Conservation (phyloP, 2,113 vertebrate genomes). For the Alethe castanea region DNA sequence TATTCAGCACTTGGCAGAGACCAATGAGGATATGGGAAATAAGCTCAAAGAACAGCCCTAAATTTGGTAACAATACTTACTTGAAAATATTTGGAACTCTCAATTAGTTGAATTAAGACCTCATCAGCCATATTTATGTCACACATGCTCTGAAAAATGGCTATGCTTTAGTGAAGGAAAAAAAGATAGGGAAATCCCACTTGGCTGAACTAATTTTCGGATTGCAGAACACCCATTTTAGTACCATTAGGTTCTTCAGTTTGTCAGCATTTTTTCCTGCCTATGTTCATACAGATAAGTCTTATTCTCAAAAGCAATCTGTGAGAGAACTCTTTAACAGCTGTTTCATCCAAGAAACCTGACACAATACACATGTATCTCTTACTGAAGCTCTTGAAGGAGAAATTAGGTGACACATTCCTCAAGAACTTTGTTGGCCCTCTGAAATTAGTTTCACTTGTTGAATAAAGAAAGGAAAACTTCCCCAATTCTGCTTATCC, state of each 20-base stretch:
- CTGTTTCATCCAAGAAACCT: not conserved
- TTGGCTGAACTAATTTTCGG: not conserved
- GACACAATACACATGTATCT: not conserved
- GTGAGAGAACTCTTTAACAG: not conserved
- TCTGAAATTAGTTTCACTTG: not conserved
- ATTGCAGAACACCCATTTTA: not conserved
- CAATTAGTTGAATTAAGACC: not conserved
- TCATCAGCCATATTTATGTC: not conserved
- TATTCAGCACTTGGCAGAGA: slow-evolving; percentile 43
- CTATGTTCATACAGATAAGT: not conserved
- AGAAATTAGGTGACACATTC: not conserved
- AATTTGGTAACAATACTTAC: not conserved
- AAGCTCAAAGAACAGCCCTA: not conserved
- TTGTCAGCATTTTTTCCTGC: not conserved
- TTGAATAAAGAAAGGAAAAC: not conserved
- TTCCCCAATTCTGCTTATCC: not conserved
- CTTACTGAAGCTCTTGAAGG: not conserved
- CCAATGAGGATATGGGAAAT: not conserved
- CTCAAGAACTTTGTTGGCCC: not conserved
- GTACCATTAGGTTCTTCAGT: not conserved
- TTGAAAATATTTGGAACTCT: not conserved
- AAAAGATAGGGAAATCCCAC: not conserved
- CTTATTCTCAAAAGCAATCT: not conserved
- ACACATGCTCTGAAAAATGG: not conserved
- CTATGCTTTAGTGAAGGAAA: not conserved